phyloP scores from a whole-genome alignment of 1,140 invertebrate species.

The Cheumatopsyche charites region DNA sequence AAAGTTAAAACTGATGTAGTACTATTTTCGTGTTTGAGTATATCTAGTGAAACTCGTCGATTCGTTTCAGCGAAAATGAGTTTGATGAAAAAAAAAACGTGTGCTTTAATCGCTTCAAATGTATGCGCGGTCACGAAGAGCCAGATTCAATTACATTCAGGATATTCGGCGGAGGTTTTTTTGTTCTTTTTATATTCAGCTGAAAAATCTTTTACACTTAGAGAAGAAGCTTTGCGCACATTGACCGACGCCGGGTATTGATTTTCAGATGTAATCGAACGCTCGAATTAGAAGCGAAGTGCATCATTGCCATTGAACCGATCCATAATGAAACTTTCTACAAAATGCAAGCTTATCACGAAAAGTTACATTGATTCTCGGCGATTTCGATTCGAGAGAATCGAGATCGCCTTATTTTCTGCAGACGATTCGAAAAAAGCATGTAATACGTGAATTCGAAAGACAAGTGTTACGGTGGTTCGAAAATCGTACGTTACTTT shows the following conservation, averaged over 20 bases:
- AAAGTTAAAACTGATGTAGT: neutral
- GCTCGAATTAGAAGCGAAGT: slow-evolving; percentile 5
- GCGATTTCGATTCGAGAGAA: too few species aligned
- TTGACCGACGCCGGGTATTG: slow-evolving; percentile 8
- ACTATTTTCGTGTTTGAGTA: neutral
- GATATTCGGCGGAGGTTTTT: slow-evolving; percentile 24
- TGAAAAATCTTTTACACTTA: neutral
- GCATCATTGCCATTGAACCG: neutral
- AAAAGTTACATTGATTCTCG: too few species aligned
- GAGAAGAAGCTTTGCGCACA: slow-evolving; percentile 10
- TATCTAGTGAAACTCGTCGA: neutral
- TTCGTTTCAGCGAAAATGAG: neutral
- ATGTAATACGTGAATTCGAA: neutral
- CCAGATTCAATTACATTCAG: slow-evolving; percentile 26
- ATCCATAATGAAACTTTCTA: too few species aligned
- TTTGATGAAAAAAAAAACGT: neutral
- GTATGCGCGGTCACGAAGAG: slow-evolving; percentile 30
- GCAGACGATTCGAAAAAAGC: neutral
- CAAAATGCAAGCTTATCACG: too few species aligned
- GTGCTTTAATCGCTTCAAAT: slow-evolving; percentile 23
- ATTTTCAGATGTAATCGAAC: slow-evolving; percentile 22
- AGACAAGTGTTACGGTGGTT: neutral
- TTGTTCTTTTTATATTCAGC: slow-evolving; percentile 1
- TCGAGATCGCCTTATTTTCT: neutral
- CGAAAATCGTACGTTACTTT: too few species aligned